A percentile compares a stretch with the other conserved stretches of the same genome.
These are phyloP conservation scores for Cotesia vestalis DNA, from an alignment of 1,140 invertebrate genomes.

Conservation along the genomic window DNA sequence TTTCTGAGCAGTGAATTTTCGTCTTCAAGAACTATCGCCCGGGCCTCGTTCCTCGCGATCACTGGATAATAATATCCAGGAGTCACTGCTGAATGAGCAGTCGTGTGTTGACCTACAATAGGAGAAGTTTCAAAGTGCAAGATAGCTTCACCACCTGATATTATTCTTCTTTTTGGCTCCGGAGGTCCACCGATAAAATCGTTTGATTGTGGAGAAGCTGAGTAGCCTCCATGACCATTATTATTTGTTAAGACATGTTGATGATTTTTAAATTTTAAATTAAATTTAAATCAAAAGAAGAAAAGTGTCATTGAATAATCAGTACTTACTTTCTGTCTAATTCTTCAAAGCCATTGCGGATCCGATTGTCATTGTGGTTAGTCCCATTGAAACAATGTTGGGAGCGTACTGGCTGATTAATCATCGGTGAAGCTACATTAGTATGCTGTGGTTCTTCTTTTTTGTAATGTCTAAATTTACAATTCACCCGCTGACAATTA, in stretches of 20 bases:
- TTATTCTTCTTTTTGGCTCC: constrained; percentile 58
- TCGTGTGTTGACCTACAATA: constrained; percentile 54
- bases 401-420: constrained; percentile 66
- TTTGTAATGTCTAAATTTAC: constrained; percentile 58
- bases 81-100: constrained; percentile 50
- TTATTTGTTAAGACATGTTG: constrained; percentile 52
- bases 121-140: constrained; percentile 59
- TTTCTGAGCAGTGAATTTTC: constrained; percentile 77
- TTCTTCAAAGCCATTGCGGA: constrained; percentile 50
- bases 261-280: constrained; percentile 52
- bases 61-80: constrained; percentile 61
- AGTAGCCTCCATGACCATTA: constrained; percentile 43
- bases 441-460: constrained; percentile 58
- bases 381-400: constrained; percentile 63
- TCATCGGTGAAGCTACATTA: constrained; percentile 50
- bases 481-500: constrained; percentile 70
- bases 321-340: constrained; percentile 53
- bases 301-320: not conserved
- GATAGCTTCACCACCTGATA: constrained; percentile 59
- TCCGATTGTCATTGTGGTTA: constrained; percentile 51
- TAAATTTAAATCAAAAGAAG: not conserved
- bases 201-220: constrained; percentile 51
- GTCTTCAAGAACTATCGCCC: constrained; percentile 74
- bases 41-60: constrained; percentile 61
- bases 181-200: constrained; percentile 57